phyloP scores from a whole-genome alignment of 2,888 invertebrate species.

The Electrophaes corylata region DNA sequence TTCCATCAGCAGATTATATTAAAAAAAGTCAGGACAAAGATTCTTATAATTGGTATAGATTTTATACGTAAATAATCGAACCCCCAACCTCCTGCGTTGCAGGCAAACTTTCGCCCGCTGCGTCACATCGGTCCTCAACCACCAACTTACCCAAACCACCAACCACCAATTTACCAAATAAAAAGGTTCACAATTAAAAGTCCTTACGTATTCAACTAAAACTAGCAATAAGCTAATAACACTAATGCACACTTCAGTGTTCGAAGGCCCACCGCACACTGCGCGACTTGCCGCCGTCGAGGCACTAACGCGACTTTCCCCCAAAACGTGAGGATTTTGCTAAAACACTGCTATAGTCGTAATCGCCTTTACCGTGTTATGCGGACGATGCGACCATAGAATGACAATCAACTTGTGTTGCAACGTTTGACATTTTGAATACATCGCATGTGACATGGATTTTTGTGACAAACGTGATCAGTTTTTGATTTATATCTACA shows the following conservation, averaged over 20 bases:
- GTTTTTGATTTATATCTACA: background rate
- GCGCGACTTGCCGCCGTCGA: slow-evolving; percentile 18
- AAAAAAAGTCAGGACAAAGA: no score
- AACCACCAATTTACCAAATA: no score
- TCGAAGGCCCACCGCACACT: slow-evolving; percentile 26
- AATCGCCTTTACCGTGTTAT: slow-evolving; percentile 43
- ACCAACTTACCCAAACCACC: no score
- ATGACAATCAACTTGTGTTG: slow-evolving; percentile 36
- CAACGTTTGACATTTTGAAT: slow-evolving; percentile 22
- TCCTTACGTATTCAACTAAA: background rate
- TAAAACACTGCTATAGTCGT: slow-evolving; percentile 37
- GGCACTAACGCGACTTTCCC: slow-evolving; percentile 40
- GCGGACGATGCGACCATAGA: slow-evolving; percentile 26
- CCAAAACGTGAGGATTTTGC: slow-evolving; percentile 53
- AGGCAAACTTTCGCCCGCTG: no score
- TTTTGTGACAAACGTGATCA: slow-evolving; percentile 24
- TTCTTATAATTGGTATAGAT: no score
- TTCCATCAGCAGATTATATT: no score
- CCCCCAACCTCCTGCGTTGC: no score
- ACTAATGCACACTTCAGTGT: background rate
- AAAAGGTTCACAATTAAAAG: background rate
- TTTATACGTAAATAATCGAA: no score
- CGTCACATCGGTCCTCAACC: no score
- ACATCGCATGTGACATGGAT: slow-evolving; percentile 21
- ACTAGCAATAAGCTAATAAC: background rate